Evolutionary conservation across 2,888 invertebrate species (phyloP).

Genomic region (Chaetogeoica ovagalla): DNA sequence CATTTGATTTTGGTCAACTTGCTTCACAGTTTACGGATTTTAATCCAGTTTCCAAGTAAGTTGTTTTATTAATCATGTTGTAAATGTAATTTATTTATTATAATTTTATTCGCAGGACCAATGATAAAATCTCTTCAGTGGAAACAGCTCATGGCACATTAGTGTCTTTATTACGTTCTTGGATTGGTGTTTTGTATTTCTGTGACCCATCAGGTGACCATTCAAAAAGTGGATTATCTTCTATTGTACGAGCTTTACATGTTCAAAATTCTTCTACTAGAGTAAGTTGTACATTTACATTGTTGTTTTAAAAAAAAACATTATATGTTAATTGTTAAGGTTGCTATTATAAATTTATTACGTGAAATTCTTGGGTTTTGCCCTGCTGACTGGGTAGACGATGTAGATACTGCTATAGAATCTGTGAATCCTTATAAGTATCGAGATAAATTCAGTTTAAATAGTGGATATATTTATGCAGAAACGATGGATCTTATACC

Average conservation of each 20-base stretch:
- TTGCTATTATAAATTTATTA: conserved; percentile 87
- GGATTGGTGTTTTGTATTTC: conserved; percentile 87
- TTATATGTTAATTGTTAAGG: conserved; percentile 62
- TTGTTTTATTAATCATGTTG: background rate
- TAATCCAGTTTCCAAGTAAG: conserved; percentile 67
- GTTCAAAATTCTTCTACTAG: conserved; percentile 59
- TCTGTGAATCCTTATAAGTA: conserved; percentile 80
- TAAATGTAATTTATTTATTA: conserved; percentile 5
- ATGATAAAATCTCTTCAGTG: conserved; percentile 32
- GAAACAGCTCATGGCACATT: conserved; percentile 59
- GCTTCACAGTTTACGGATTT: conserved; percentile 65
- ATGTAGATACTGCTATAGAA: conserved; percentile 83
- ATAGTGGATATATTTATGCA: conserved; percentile 92
- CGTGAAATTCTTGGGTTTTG: conserved; percentile 83
- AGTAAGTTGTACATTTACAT: conserved; percentile 63
- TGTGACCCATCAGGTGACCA: conserved; percentile 68
- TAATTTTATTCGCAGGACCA: conserved; percentile 4
- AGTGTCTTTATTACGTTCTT: conserved; percentile 83
- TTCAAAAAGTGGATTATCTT: conserved; percentile 57
- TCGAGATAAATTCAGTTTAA: conserved; percentile 82
- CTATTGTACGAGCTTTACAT: conserved; percentile 52
- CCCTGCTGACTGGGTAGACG: conserved; percentile 90
- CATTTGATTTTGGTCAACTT: conserved; percentile 81
- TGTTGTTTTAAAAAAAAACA: background rate
- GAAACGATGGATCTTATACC: conserved; percentile 87